Evolutionary conservation across 2,797 vertebrate species (phyloP).

Genomic region (Pachyuromys duprasi): DNA sequence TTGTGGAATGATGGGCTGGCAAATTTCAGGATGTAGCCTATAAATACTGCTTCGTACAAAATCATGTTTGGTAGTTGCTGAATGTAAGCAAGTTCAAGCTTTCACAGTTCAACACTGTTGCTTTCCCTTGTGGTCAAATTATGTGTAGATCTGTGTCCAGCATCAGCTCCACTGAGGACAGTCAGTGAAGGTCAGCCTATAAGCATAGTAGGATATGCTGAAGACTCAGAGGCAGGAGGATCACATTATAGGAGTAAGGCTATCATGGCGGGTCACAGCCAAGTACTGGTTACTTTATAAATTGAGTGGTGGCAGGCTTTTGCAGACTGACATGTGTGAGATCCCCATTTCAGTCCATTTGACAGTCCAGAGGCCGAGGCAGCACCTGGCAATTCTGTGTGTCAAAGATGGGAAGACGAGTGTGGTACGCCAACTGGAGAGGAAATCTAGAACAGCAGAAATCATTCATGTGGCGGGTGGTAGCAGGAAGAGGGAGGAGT

Average conservation of each 20-base stretch:
- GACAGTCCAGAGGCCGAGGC: background rate
- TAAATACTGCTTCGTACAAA: background rate
- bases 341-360: background rate
- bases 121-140: background rate
- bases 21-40: conserved; percentile 29
- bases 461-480: background rate
- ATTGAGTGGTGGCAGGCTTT: background rate
- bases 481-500: background rate
- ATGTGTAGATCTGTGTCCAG: background rate
- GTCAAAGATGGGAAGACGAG: background rate
- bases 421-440: background rate
- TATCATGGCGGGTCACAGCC: background rate
- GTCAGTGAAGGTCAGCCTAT: background rate
- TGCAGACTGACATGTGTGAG: background rate
- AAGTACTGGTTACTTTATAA: conserved; percentile 19
- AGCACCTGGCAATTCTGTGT: background rate
- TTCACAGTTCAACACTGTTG: background rate
- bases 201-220: background rate
- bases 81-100: background rate
- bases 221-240: background rate
- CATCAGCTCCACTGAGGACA: background rate
- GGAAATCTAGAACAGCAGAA: background rate
- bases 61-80: conserved; percentile 26
- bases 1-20: background rate
- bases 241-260: background rate